phyloP scores from a whole-genome alignment of 2,113 vertebrate genomes.

The Melanocharis versteri region DNA sequence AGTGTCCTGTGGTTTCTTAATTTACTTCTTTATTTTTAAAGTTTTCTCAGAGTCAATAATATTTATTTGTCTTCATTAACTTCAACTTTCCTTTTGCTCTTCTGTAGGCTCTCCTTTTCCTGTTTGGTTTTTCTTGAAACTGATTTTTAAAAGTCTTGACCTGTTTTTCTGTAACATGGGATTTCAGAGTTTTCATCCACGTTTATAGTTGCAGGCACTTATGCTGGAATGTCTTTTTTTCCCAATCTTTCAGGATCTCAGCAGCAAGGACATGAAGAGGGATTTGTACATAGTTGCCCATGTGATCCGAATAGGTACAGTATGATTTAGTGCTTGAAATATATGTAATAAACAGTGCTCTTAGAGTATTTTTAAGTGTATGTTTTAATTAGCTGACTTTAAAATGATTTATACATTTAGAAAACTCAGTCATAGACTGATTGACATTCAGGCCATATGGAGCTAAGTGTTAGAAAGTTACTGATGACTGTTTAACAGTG shows the following conservation, averaged over 20 bases:
- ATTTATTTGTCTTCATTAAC: background rate
- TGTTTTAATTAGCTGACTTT: background rate
- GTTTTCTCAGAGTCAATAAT: background rate
- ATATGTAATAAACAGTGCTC: background rate
- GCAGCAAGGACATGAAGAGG: constrained; percentile 96
- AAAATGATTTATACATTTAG: background rate
- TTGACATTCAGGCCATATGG: background rate
- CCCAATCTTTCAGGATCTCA: constrained; percentile 83
- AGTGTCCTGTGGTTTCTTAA: background rate
- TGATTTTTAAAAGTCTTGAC: background rate
- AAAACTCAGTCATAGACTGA: background rate
- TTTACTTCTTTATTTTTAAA: background rate
- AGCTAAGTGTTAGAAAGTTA: background rate
- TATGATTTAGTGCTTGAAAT: constrained; percentile 12
- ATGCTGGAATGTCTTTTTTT: background rate
- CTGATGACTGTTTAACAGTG: background rate
- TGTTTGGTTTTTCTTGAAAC: background rate
- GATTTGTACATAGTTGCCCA: constrained; percentile 95
- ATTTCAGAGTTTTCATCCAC: background rate
- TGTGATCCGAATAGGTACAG: constrained; percentile 91
- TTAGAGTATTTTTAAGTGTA: background rate
- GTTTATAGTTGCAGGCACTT: background rate
- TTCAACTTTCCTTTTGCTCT: background rate
- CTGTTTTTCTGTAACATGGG: background rate
- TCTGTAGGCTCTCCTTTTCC: background rate